These are phyloP conservation scores for Pantelozetes paolii DNA, from an alignment of 2,888 invertebrate genomes.

Conservation along the genomic window DNA sequence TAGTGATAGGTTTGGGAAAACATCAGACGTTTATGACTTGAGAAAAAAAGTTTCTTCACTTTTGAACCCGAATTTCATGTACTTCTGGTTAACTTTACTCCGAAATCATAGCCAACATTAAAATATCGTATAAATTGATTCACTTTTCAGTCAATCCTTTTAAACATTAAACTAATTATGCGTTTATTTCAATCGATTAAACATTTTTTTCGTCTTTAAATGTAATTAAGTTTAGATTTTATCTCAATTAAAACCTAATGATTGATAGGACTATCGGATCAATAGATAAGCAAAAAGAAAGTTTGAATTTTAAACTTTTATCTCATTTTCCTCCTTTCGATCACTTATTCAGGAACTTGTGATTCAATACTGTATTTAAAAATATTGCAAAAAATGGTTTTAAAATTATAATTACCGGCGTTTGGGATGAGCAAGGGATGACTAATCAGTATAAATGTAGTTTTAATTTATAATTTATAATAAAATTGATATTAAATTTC, in stretches of 20 bases:
- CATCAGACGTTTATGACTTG: neutral
- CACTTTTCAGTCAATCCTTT: neutral
- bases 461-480: constrained; percentile 1
- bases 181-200: neutral
- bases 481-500: neutral
- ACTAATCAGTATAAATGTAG: neutral
- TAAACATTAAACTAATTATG: neutral
- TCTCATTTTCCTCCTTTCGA: neutral
- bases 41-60: constrained; percentile 5
- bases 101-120: too few relatives aligned
- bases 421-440: neutral
- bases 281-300: neutral
- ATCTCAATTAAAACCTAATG: constrained; percentile 9
- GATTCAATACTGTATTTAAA: neutral
- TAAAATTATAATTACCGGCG: constrained; percentile 3
- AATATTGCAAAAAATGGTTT: neutral
- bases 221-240: constrained; percentile 4
- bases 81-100: neutral
- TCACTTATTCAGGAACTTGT: neutral
- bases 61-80: constrained; percentile 6
- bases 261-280: neutral
- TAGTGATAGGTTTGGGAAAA: neutral
- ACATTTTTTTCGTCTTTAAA: neutral
- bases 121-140: too few relatives aligned
- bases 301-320: neutral